These are phyloP conservation scores for Spatula clypeata DNA, from an alignment of 2,797 vertebrate species.

Conservation along the genomic window DNA sequence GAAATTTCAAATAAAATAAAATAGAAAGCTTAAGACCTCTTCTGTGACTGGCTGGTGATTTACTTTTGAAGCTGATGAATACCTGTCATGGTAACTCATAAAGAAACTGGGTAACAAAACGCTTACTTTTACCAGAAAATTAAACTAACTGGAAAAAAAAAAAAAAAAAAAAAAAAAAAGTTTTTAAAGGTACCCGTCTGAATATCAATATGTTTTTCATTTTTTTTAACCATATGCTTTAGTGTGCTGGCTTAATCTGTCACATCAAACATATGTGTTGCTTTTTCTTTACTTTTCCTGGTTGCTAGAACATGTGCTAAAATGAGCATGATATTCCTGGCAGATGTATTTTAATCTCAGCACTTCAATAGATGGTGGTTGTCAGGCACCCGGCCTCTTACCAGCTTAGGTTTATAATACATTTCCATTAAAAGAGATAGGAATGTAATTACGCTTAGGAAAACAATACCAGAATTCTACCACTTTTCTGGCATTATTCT, in stretches of 20 bases:
- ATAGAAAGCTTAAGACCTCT: neutral
- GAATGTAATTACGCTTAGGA: neutral
- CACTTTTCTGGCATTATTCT: neutral
- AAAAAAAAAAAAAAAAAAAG: accelerated
- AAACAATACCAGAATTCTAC: neutral
- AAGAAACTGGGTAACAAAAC: neutral
- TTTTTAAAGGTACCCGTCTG: neutral
- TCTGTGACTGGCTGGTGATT: neutral
- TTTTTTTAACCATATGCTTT: neutral
- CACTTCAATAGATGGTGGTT: neutral
- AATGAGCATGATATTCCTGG: neutral
- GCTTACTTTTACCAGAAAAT: neutral
- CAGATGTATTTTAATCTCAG: neutral
- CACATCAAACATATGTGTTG: neutral
- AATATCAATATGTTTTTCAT: neutral
- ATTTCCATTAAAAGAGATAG: neutral
- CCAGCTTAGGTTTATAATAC: neutral
- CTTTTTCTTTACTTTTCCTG: neutral
- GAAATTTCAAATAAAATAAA: neutral
- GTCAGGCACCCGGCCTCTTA: neutral
- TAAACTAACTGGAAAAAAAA: neutral
- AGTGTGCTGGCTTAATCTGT: neutral
- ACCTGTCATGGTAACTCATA: neutral
- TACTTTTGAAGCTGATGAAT: neutral
- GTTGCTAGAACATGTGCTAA: neutral